These are phyloP conservation scores for Mixornis gularis DNA, from an alignment of 2,113 vertebrate species.

Conservation along the genomic window DNA sequence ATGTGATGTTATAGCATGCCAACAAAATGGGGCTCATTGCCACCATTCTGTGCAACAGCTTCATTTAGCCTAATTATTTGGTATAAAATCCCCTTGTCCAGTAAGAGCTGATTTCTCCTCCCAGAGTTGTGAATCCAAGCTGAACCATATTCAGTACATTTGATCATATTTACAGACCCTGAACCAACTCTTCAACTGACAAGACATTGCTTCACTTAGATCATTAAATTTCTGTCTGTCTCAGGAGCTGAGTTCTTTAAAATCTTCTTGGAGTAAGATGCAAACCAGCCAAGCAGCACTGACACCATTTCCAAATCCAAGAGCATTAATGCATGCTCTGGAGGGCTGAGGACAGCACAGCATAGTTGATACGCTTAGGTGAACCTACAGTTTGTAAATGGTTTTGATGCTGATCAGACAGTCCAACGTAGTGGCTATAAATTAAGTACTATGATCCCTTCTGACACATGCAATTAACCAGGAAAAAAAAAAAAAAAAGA, in stretches of 20 bases:
- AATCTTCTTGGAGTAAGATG: neutral
- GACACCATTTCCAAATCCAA: neutral
- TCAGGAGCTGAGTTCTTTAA: neutral
- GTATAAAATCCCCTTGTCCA: constrained; percentile 45
- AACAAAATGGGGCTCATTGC: constrained; percentile 2
- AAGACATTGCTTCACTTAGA: neutral
- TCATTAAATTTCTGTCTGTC: constrained; percentile 15
- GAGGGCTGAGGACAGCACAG: neutral
- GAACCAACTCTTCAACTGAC: neutral
- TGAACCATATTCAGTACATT: neutral
- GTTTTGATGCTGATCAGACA: neutral
- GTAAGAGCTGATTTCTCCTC: constrained; percentile 48
- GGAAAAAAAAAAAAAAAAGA: fast-evolving
- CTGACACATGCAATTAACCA: neutral
- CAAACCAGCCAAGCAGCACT: constrained; percentile 40
- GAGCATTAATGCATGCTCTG: neutral
- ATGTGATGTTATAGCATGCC: neutral
- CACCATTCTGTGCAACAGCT: constrained; percentile 39
- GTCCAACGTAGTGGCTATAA: neutral
- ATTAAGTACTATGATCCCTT: neutral
- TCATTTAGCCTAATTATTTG: constrained; percentile 49
- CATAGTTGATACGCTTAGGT: neutral
- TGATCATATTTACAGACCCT: constrained; percentile 9
- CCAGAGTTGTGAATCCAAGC: constrained; percentile 42
- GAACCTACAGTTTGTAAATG: neutral